Conservation (phyloP, 30 jellyfish, hydroid and myxozoan genomes). For the Morbakka virulenta region DNA sequence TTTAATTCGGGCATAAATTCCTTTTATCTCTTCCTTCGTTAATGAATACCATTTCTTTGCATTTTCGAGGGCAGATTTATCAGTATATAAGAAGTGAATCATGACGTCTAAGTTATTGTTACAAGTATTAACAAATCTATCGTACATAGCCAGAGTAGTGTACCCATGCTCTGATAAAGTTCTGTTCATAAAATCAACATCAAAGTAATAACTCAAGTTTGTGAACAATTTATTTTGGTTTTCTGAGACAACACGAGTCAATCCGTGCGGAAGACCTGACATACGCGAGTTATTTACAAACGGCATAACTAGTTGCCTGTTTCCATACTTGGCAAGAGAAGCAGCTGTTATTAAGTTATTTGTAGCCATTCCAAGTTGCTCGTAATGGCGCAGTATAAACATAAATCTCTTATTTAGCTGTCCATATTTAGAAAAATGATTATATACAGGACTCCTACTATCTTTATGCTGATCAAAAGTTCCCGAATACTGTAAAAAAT, state of each 20-base stretch:
- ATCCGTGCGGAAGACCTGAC: constrained; percentile 68
- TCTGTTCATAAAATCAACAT: constrained; percentile 52
- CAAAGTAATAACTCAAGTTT: constrained; percentile 67
- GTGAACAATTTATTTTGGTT: constrained; percentile 23
- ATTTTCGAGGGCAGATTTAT: constrained; percentile 27
- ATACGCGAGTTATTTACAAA: constrained; percentile 86
- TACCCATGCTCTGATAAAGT: constrained; percentile 82
- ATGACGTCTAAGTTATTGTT: constrained; percentile 52
- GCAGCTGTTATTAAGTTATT: constrained; percentile 75
- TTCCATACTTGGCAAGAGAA: constrained; percentile 70
- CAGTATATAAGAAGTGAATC: constrained; percentile 74
- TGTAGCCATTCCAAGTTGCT: constrained; percentile 88
- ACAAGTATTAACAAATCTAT: constrained; percentile 63
- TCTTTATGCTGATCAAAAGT: background rate
- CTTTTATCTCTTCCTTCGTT: constrained; percentile 20
- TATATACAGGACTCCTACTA: background rate
- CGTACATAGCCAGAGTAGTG: constrained; percentile 56
- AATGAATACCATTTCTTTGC: constrained; percentile 76
- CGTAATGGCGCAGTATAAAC: constrained; percentile 76
- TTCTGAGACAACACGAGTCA: background rate
- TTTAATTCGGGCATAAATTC: background rate
- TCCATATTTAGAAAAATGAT: background rate
- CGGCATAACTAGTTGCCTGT: constrained; percentile 79
- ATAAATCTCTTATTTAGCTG: constrained; percentile 19
- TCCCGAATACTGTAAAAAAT: background rate